Conservation (phyloP, 2,113 vertebrate species). For the Saimiri boliviensis region DNA sequence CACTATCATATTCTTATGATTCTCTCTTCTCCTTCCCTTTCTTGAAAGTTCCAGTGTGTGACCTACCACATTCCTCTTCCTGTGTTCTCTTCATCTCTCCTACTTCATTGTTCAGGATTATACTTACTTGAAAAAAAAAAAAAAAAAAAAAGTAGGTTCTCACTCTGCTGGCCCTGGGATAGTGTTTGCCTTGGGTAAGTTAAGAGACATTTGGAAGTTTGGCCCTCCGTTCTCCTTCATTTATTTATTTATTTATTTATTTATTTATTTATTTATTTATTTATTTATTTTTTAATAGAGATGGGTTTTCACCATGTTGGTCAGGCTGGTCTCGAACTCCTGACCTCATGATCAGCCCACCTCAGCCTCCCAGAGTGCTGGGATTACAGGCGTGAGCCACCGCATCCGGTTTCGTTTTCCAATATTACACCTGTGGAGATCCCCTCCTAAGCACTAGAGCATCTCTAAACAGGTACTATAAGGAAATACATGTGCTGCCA, state of each 20-base stretch:
- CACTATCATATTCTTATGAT: background rate
- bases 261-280: no score
- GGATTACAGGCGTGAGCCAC: no score
- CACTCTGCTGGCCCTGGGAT: background rate
- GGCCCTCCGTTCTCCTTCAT: background rate
- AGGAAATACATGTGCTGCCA: background rate
- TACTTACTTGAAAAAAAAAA: background rate
- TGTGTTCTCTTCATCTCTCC: background rate
- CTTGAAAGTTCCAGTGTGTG: background rate
- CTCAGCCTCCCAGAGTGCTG: background rate
- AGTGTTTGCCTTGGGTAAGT: background rate
- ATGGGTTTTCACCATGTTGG: no score
- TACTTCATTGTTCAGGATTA: constrained; percentile 6
- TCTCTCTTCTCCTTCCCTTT: background rate
- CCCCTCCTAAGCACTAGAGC: background rate
- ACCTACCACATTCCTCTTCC: background rate
- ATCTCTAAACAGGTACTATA: background rate
- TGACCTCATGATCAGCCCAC: no score
- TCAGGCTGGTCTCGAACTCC: no score
- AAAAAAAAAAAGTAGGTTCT: background rate
- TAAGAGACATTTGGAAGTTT: background rate
- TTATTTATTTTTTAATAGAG: no score
- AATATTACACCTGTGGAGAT: background rate
- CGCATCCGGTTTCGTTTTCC: background rate
- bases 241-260: no score